These are phyloP conservation scores for Borostomias antarcticus DNA, from an alignment of 2,797 vertebrate genomes.

Conservation along the genomic window DNA sequence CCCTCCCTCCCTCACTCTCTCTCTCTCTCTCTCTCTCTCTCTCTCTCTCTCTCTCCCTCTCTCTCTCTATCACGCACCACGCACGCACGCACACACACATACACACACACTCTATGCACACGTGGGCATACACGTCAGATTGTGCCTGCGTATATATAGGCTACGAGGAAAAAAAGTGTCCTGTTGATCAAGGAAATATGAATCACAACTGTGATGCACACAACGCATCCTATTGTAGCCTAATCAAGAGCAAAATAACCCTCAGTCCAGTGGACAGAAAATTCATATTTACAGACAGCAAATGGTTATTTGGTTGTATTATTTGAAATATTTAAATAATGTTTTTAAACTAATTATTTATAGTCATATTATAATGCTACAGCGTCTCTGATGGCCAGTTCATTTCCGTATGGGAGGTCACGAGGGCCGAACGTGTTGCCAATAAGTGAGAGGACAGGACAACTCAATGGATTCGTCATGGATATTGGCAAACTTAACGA, in stretches of 20 bases:
- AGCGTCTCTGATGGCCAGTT: conserved; percentile 19
- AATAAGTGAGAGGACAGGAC: conserved; percentile 16
- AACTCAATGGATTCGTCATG: conserved; percentile 12
- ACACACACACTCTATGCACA: neutral
- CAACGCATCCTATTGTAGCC: too few relatives aligned
- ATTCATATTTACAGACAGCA: too few relatives aligned
- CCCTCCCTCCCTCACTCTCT: neutral
- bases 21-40: neutral
- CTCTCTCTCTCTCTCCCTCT: neutral
- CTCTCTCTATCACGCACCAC: conserved; percentile 8
- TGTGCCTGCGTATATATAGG: too few relatives aligned
- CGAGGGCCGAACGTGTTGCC: conserved; percentile 15
- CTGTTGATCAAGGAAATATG: too few relatives aligned
- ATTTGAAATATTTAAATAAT: conserved; percentile 16
- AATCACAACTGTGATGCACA: too few relatives aligned
- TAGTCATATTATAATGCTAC: conserved; percentile 22
- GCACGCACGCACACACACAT: conserved; percentile 24
- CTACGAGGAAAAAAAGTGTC: too few relatives aligned
- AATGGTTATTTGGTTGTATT: conserved; percentile 25
- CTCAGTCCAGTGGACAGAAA: too few relatives aligned
- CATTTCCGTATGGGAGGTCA: conserved; percentile 22
- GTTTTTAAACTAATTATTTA: conserved; percentile 15
- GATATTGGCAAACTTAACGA: neutral
- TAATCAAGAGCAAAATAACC: too few relatives aligned
- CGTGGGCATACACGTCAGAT: too few relatives aligned